Percentiles rank a stretch among this genome's conserved stretches.
These are phyloP conservation scores for Oscarella lobularis DNA, from an alignment of 37 sponge, comb jelly and placozoan genomes.

Conservation along the genomic window DNA sequence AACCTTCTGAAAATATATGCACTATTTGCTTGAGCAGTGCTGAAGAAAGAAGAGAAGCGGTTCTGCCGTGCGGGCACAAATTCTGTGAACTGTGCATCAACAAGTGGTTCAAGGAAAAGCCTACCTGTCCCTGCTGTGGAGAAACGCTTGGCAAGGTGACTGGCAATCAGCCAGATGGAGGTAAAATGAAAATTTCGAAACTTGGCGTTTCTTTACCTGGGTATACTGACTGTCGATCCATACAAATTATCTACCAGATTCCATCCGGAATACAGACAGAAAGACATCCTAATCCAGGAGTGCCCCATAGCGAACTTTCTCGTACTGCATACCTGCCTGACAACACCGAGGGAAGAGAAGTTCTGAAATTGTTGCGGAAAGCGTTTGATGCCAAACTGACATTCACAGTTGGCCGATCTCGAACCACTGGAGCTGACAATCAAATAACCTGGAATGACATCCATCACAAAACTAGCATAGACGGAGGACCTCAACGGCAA, in stretches of 20 bases:
- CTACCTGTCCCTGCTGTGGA: constrained; percentile 39
- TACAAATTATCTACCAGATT: constrained; percentile 39
- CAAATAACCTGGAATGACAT: constrained; percentile 59
- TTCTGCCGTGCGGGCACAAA: too few relatives aligned
- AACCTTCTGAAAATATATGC: too few relatives aligned
- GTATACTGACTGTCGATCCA: constrained; percentile 28
- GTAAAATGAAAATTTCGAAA: constrained; percentile 14
- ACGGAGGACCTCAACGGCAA: too few relatives aligned
- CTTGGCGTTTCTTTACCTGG: constrained; percentile 33
- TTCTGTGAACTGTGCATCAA: too few relatives aligned
- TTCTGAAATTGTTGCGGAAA: constrained; percentile 28
- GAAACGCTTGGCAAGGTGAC: constrained; percentile 16
- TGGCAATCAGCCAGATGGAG: constrained; percentile 43
- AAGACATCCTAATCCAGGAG: constrained; percentile 61
- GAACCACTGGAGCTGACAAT: constrained; percentile 29
- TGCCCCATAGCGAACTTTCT: constrained; percentile 12
- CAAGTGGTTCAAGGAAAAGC: too few relatives aligned
- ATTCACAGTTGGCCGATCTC: constrained; percentile 55
- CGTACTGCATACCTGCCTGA: constrained; percentile 57
- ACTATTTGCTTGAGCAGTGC: too few relatives aligned
- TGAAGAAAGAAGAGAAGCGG: too few relatives aligned
- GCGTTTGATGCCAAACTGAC: constrained; percentile 38
- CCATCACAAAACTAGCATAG: constrained; percentile 51
- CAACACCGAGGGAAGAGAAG: constrained; percentile 45
- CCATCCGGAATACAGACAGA: constrained; percentile 35